Evolutionary conservation across 2,888 invertebrate genomes (phyloP).

Genomic region (Dasypolia templi): DNA sequence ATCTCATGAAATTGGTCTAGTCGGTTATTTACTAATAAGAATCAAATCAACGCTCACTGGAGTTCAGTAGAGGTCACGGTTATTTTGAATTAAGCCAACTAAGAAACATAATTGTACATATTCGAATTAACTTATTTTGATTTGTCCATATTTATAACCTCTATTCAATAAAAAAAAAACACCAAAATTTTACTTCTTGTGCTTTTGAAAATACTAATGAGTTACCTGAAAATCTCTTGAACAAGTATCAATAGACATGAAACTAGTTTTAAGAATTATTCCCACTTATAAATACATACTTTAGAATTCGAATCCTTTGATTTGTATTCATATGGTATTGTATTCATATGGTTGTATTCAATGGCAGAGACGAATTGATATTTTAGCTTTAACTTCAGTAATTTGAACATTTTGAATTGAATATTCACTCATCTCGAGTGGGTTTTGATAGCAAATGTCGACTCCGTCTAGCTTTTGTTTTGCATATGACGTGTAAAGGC

Average conservation of each 20-base stretch:
- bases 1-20: neutral
- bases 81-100: neutral
- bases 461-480: neutral
- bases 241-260: slow-evolving; percentile 2
- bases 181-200: neutral
- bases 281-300: neutral
- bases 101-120: neutral
- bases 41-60: neutral
- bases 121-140: neutral
- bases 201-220: neutral
- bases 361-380: neutral
- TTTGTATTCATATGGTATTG: neutral
- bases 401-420: neutral
- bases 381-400: neutral
- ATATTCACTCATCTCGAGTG: slow-evolving; percentile 2
- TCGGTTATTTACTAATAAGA: neutral
- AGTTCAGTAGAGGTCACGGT: neutral
- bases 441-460: neutral
- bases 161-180: slow-evolving; percentile 5
- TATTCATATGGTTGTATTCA: neutral
- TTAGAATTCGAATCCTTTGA: neutral
- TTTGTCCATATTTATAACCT: neutral
- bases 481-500: neutral
- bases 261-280: neutral
- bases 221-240: neutral